Conservation (phyloP, 2,888 invertebrate genomes). For the Diplolepis rosae region DNA sequence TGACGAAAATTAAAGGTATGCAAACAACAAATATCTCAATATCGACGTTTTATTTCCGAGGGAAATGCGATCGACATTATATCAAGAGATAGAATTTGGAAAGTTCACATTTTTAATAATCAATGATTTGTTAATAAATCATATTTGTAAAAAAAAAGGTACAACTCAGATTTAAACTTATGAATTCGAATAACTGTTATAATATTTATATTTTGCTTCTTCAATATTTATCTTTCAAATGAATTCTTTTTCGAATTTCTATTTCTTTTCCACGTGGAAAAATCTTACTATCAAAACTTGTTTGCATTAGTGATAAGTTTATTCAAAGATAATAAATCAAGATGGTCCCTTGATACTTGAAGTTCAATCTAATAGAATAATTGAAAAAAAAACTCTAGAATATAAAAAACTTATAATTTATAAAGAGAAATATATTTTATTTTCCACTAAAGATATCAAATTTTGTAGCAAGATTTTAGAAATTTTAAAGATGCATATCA, state of each 20-base stretch:
- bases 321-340: conserved; percentile 36
- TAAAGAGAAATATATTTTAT: neutral
- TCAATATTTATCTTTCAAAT: conserved; percentile 33
- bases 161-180: neutral
- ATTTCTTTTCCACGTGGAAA: conserved; percentile 33
- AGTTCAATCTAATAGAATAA: neutral
- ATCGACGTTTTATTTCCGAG: neutral
- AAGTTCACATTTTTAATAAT: neutral
- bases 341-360: conserved; percentile 17
- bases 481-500: conserved; percentile 9
- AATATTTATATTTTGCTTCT: conserved; percentile 39
- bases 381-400: neutral
- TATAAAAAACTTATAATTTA: neutral
- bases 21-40: neutral
- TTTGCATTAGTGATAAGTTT: conserved; percentile 45
- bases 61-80: neutral
- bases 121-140: neutral
- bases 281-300: conserved; percentile 41
- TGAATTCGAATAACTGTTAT: neutral
- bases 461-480: neutral
- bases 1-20: neutral
- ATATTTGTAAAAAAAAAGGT: neutral
- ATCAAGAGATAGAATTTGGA: neutral
- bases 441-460: neutral
- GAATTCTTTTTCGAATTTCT: conserved; percentile 14